These are phyloP conservation scores for Acronicta psi DNA, from an alignment of 2,888 invertebrate genomes.

Conservation along the genomic window DNA sequence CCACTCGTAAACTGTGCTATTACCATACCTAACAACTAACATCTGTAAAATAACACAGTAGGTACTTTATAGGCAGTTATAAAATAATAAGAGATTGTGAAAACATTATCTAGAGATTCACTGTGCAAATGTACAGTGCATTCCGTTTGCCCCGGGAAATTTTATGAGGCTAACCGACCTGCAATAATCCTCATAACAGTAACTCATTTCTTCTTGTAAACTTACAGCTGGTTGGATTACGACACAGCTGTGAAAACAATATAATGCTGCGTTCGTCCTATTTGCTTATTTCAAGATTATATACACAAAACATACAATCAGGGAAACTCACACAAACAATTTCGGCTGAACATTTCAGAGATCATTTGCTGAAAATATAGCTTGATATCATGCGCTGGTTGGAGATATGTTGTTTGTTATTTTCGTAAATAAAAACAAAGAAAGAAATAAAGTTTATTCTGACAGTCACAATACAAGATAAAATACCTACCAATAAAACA, in stretches of 20 bases:
- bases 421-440: no score
- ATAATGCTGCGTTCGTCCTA: not conserved
- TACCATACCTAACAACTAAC: not conserved
- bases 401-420: no score
- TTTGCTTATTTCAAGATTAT: not conserved
- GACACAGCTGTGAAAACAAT: not conserved
- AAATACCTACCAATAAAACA: no score
- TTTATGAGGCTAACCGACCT: not conserved
- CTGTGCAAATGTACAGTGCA: constrained; percentile 3
- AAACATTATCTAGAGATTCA: not conserved
- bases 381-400: no score
- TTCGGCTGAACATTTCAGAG: not conserved
- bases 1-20: no score
- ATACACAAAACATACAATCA: not conserved
- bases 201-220: not conserved
- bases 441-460: no score
- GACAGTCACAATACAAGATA: no score
- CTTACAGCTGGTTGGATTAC: not conserved
- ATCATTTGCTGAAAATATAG: not conserved
- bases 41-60: no score
- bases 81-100: not conserved
- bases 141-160: not conserved
- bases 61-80: not conserved
- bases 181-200: not conserved
- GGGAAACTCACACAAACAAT: not conserved